These are phyloP conservation scores for Origma solitaria DNA, from an alignment of 2,113 vertebrate species.

Conservation along the genomic window DNA sequence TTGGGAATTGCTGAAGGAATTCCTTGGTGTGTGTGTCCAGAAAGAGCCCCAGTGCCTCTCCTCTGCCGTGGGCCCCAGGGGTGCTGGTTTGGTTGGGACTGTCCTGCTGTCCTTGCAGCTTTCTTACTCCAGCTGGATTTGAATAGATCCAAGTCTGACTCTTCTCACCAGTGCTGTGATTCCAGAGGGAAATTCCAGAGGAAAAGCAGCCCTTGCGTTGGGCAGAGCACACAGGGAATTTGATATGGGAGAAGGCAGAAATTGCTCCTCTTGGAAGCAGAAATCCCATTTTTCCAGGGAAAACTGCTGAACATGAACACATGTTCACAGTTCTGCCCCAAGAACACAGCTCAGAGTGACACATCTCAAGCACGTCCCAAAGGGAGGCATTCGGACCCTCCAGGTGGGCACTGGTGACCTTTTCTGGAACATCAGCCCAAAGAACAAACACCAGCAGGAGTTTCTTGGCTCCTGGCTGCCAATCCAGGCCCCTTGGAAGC, in stretches of 20 bases:
- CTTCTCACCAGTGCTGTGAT: neutral
- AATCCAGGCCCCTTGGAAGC: neutral
- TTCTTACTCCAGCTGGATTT: neutral
- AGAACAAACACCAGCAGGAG: neutral
- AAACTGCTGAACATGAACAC: too few species aligned
- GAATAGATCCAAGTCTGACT: neutral
- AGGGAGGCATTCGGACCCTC: neutral
- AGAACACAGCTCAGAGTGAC: neutral
- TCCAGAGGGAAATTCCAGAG: neutral
- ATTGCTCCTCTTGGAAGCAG: neutral
- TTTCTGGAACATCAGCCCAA: neutral
- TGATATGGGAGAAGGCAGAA: neutral
- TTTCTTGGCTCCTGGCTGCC: neutral
- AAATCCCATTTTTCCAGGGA: neutral
- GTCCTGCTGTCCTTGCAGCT: neutral
- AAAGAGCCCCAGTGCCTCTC: neutral
- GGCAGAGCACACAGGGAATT: neutral
- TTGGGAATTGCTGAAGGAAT: neutral
- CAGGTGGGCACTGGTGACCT: neutral
- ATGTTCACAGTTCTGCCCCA: neutral
- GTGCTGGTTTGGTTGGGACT: neutral
- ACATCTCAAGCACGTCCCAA: accelerated
- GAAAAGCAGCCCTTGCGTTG: neutral
- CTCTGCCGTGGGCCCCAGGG: neutral
- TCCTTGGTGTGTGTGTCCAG: neutral